These are phyloP conservation scores for Chaetophractus vellerosus DNA, from an alignment of 2,797 vertebrate genomes.

Conservation along the genomic window DNA sequence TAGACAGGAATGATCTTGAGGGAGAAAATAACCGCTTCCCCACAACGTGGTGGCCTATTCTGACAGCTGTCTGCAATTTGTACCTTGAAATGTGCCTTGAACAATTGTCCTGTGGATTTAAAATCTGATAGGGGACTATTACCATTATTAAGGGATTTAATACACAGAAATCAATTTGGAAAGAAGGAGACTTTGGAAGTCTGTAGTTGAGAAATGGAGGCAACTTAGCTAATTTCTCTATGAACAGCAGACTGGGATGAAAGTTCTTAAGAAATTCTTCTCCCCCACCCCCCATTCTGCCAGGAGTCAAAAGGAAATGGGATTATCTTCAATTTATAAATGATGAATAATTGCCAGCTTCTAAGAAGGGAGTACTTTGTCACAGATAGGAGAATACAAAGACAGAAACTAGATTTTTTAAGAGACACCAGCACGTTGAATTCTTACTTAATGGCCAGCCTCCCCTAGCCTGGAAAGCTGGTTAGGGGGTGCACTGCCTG, in stretches of 20 bases:
- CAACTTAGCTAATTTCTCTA: constrained; percentile 83
- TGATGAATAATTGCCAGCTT: constrained; percentile 71
- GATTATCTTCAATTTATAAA: constrained; percentile 82
- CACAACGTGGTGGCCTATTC: constrained; percentile 69
- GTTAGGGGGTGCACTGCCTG: not conserved
- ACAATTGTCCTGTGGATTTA: constrained; percentile 82
- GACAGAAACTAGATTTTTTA: constrained; percentile 27
- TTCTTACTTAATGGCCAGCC: not conserved
- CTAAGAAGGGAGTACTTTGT: not conserved
- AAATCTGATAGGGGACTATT: constrained; percentile 74
- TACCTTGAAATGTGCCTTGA: constrained; percentile 82
- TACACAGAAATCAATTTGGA: constrained; percentile 63
- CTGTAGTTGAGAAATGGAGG: constrained; percentile 56
- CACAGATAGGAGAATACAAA: not conserved
- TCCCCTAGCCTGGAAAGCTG: not conserved
- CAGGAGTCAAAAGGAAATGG: constrained; percentile 81
- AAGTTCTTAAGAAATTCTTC: constrained; percentile 74
- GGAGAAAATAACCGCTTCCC: constrained; percentile 71
- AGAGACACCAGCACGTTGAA: constrained; percentile 17
- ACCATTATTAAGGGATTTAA: constrained; percentile 79
- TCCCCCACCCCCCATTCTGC: constrained; percentile 44
- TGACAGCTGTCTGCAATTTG: constrained; percentile 82
- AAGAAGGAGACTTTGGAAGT: constrained; percentile 72
- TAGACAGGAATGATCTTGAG: constrained; percentile 68
- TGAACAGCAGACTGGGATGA: constrained; percentile 62